Conservation (phyloP, 2,113 vertebrate species). For the Anas platyrhynchos region DNA sequence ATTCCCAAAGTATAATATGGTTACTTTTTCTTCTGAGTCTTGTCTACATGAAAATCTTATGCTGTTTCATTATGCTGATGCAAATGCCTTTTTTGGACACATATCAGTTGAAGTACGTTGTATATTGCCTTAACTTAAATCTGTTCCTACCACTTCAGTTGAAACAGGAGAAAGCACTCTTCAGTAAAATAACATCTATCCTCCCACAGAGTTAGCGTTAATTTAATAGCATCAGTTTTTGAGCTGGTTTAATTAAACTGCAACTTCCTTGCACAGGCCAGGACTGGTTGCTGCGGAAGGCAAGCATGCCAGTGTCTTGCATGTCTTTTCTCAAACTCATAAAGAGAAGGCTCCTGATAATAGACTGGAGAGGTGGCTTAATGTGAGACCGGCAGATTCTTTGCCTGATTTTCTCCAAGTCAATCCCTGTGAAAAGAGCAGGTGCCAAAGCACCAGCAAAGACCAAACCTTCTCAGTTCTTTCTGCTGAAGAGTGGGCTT, state of each 20-base stretch:
- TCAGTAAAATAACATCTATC: slow-evolving; percentile 1
- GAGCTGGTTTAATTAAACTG: slow-evolving; percentile 46
- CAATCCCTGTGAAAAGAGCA: not conserved
- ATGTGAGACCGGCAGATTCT: not conserved
- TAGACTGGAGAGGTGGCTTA: not conserved
- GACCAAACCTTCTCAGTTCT: not conserved
- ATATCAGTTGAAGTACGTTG: not conserved
- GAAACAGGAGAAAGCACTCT: not conserved
- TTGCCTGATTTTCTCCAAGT: slow-evolving; percentile 2
- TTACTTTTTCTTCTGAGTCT: slow-evolving; percentile 19
- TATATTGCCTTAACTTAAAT: slow-evolving; percentile 39
- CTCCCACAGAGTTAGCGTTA: slow-evolving; percentile 30
- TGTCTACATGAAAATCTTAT: slow-evolving; percentile 12
- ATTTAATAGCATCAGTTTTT: slow-evolving; percentile 9
- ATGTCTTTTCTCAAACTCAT: not conserved
- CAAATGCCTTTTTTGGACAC: slow-evolving; percentile 38
- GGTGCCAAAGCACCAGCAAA: not conserved
- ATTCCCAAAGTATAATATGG: not conserved
- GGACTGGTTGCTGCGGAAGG: slow-evolving; percentile 15
- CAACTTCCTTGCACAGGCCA: slow-evolving; percentile 28
- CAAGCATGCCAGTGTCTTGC: not conserved
- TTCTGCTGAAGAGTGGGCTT: not conserved
- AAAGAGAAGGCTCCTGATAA: not conserved
- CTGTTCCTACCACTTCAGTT: not conserved
- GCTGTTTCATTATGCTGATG: slow-evolving; percentile 13